Evolutionary conservation across 30 jellyfish, hydroid and myxozoan species (phyloP).

Genomic region (Morbakka virulenta): DNA sequence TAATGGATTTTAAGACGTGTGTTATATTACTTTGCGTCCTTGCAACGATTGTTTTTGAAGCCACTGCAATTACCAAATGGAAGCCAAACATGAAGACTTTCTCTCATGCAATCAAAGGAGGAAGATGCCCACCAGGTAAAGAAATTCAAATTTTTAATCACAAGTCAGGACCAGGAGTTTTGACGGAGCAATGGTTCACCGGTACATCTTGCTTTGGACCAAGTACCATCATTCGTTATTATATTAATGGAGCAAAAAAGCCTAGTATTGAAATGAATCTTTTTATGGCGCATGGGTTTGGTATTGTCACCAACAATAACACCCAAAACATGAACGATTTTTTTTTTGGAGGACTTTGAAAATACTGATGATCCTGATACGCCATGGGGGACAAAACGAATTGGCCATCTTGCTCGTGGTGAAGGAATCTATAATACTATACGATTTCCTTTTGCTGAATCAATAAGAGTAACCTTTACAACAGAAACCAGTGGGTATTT

Average conservation of each 20-base stretch:
- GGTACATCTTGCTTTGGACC: slow-evolving; percentile 64
- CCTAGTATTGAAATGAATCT: slow-evolving; percentile 66
- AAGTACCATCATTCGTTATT: slow-evolving; percentile 59
- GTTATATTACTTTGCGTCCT: no score
- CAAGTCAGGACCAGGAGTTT: slow-evolving; percentile 68
- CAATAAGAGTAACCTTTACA: slow-evolving; percentile 56
- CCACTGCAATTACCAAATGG: slow-evolving; percentile 29
- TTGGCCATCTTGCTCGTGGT: slow-evolving; percentile 70
- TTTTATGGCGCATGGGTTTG: slow-evolving; percentile 77
- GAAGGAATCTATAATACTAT: slow-evolving; percentile 84
- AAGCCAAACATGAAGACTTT: slow-evolving; percentile 60
- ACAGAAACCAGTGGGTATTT: slow-evolving; percentile 38
- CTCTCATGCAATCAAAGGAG: slow-evolving; percentile 81
- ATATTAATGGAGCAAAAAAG: slow-evolving; percentile 48
- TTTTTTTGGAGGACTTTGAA: neutral
- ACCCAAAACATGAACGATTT: neutral
- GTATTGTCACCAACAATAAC: slow-evolving; percentile 37
- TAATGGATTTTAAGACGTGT: no score
- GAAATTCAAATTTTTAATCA: slow-evolving; percentile 44
- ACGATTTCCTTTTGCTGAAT: slow-evolving; percentile 67
- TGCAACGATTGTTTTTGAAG: no score
- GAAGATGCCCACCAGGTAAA: slow-evolving; percentile 35
- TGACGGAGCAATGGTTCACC: slow-evolving; percentile 90
- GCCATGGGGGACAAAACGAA: slow-evolving; percentile 78
- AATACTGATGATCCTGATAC: slow-evolving; percentile 22